Evolutionary conservation across 35 echinoderm and acorn worm species (phyloP).

Genomic region (Heliocidaris tuberculata): DNA sequence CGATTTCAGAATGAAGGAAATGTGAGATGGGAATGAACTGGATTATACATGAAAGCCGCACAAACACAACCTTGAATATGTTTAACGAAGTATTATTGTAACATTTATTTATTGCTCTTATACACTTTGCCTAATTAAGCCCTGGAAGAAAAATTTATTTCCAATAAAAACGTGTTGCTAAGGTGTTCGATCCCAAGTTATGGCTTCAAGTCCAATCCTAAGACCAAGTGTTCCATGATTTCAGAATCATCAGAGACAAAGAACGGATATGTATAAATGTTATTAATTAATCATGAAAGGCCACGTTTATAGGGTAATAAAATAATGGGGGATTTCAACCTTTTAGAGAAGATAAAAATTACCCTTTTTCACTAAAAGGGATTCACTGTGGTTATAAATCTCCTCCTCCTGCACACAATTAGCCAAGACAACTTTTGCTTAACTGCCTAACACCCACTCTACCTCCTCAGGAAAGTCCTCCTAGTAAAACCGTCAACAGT

Average conservation of each 20-base stretch:
- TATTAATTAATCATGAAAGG: too few species aligned
- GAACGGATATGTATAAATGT: too few species aligned
- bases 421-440: not conserved
- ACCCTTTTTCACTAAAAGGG: too few species aligned
- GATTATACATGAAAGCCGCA: not conserved
- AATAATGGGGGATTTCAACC: too few species aligned
- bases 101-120: not conserved
- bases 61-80: not conserved
- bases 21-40: not conserved
- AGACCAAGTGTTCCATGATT: too few species aligned
- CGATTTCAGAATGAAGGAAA: not conserved
- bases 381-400: not conserved
- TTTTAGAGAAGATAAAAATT: too few species aligned
- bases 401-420: not conserved
- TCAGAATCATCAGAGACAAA: too few species aligned
- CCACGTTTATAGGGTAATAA: too few species aligned
- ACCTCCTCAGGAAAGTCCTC: not conserved
- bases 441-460: not conserved
- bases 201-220: too few species aligned
- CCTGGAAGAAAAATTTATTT: too few species aligned
- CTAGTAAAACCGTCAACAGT: not conserved
- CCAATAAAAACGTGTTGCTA: too few species aligned
- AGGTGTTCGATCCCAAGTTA: too few species aligned
- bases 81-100: not conserved
- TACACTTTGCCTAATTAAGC: not conserved